Percentiles rank a stretch among this genome's conserved stretches.
These are phyloP conservation scores for Characodon lateralis DNA, from an alignment of 2,797 vertebrate species.

Conservation along the genomic window DNA sequence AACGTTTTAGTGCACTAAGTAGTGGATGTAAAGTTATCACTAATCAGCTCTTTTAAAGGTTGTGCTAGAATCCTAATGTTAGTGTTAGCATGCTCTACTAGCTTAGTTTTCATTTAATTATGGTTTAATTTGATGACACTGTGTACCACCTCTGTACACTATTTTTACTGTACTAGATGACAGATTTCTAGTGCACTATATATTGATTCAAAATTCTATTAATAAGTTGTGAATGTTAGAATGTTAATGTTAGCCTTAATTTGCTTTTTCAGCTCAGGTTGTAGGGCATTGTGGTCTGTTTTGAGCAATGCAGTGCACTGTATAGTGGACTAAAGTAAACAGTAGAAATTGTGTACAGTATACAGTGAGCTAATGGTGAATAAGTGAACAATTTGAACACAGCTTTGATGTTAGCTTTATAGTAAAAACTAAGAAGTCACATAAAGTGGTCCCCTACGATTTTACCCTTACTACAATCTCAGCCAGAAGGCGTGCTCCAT, in stretches of 20 bases:
- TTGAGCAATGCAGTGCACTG: neutral
- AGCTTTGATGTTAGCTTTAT: neutral
- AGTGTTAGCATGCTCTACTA: neutral
- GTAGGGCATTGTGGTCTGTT: neutral
- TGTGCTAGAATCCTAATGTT: neutral
- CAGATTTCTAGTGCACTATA: neutral
- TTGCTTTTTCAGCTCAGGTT: neutral
- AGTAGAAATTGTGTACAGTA: neutral
- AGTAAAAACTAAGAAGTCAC: neutral
- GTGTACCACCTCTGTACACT: neutral
- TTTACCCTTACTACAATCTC: neutral
- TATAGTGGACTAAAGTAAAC: neutral
- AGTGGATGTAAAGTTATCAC: neutral
- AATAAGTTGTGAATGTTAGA: neutral
- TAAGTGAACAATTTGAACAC: slow-evolving; percentile 3
- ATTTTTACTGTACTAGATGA: neutral
- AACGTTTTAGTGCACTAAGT: neutral
- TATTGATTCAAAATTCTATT: neutral
- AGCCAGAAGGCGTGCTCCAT: slow-evolving; percentile 2
- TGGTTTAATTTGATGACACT: too few relatives aligned
- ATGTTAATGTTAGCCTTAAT: neutral
- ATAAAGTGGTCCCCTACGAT: neutral
- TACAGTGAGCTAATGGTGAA: neutral
- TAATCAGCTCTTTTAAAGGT: neutral
- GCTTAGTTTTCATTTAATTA: neutral